A percentile compares a stretch with the other conserved stretches of the same genome.
Evolutionary conservation across 2,888 invertebrate genomes (phyloP).

Genomic region (Chydorus sphaericus): DNA sequence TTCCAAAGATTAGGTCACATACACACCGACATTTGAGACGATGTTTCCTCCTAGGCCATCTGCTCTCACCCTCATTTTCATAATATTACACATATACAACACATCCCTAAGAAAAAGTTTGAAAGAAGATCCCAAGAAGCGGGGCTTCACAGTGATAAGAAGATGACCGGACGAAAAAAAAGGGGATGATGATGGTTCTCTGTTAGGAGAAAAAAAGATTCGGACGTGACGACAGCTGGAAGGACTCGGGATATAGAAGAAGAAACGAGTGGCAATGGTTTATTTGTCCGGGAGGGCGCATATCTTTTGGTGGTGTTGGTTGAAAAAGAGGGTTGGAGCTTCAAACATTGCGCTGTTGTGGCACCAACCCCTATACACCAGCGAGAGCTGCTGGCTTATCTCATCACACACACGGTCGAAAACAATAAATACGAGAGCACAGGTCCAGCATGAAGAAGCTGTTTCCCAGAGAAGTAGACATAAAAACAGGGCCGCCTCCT

Average conservation of each 20-base stretch:
- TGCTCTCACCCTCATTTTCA: not conserved
- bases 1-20: slow-evolving; percentile 6
- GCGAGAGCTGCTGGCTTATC: not conserved
- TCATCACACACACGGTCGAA: slow-evolving; percentile 5
- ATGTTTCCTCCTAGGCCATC: slow-evolving; percentile 7
- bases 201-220: too few relatives aligned
- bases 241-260: not conserved
- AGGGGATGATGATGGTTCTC: too few relatives aligned
- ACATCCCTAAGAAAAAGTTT: too few relatives aligned
- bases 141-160: too few relatives aligned
- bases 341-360: not conserved
- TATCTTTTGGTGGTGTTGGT: not conserved
- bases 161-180: too few relatives aligned
- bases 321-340: too few relatives aligned
- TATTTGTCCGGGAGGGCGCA: slow-evolving; percentile 1
- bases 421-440: slow-evolving; percentile 2
- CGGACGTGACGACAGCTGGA: slow-evolving; percentile 5
- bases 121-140: too few relatives aligned
- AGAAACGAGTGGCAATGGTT: not conserved
- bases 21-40: slow-evolving; percentile 4
- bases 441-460: too few relatives aligned
- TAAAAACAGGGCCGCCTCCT: not conserved
- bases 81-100: not conserved
- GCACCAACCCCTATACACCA: not conserved
- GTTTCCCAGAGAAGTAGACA: not conserved